phyloP scores from a whole-genome alignment of 2,113 vertebrate genomes.

The Hypanus sabinus region DNA sequence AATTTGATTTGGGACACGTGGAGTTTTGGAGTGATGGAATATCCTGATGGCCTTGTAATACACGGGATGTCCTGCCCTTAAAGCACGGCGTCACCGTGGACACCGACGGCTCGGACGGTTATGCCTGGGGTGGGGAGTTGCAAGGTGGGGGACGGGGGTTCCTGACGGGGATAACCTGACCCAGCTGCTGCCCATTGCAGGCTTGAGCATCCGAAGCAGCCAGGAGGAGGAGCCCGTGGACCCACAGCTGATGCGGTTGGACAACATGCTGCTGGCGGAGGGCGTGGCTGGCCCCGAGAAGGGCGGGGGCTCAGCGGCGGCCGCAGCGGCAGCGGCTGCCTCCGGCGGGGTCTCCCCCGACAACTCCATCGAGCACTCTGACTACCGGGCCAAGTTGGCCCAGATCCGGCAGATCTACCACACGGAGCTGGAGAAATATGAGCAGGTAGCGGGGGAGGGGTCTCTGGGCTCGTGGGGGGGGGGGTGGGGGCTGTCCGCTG shows the following conservation, averaged over 20 bases:
- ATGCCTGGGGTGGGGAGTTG: too few species aligned
- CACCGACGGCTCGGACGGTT: too few species aligned
- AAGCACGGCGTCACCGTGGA: too few species aligned
- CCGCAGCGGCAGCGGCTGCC: constrained; percentile 74
- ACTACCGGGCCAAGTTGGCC: constrained; percentile 87
- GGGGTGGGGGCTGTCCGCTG: too few species aligned
- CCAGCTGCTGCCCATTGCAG: constrained; percentile 46
- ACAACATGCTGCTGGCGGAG: constrained; percentile 87
- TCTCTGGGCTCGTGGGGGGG: too few species aligned
- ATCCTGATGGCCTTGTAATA: too few species aligned
- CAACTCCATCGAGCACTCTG: constrained; percentile 83
- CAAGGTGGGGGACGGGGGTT: too few species aligned
- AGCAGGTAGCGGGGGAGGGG: constrained; percentile 62
- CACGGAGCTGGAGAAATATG: constrained; percentile 87
- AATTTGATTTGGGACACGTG: too few species aligned
- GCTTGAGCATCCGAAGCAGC: constrained; percentile 75
- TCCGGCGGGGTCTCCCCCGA: constrained; percentile 78
- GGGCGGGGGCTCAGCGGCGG: constrained; percentile 74
- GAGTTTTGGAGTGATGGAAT: too few species aligned
- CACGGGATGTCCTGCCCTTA: too few species aligned
- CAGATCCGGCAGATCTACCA: constrained; percentile 89
- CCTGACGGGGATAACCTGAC: too few species aligned
- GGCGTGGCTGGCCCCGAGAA: constrained; percentile 84
- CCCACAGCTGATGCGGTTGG: constrained; percentile 80
- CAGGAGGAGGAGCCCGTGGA: constrained; percentile 83